A percentile compares a stretch with the other conserved stretches of the same genome.
Conservation (phyloP, 2,888 invertebrate species). For the Gibbula magus region DNA sequence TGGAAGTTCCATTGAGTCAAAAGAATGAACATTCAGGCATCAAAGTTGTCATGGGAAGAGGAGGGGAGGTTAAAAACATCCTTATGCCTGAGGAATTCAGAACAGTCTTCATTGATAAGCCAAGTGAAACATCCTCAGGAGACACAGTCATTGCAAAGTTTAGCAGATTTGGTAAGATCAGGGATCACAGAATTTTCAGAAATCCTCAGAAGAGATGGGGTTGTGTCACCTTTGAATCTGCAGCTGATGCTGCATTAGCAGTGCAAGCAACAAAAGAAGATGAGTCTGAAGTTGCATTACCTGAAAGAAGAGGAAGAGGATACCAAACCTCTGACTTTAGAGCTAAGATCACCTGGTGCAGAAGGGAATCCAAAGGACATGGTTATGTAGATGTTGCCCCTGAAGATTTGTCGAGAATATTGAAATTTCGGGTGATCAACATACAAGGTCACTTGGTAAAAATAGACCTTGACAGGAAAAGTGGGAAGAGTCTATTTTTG, state of each 20-base stretch:
- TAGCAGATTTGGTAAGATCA: slow-evolving; percentile 46
- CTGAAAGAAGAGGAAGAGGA: slow-evolving; percentile 28
- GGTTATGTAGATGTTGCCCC: slow-evolving; percentile 50
- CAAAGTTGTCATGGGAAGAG: slow-evolving; percentile 51
- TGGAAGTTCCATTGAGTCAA: slow-evolving; percentile 27
- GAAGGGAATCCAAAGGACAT: slow-evolving; percentile 51
- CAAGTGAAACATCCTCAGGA: slow-evolving; percentile 28
- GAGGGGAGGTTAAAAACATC: slow-evolving; percentile 48
- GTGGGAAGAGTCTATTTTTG: slow-evolving; percentile 27
- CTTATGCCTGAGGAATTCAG: slow-evolving; percentile 58
- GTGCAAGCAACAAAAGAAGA: slow-evolving; percentile 35
- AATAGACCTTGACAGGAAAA: slow-evolving; percentile 21
- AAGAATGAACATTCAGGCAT: slow-evolving; percentile 33
- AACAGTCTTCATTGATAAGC: slow-evolving; percentile 43
- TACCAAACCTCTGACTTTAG: slow-evolving; percentile 39
- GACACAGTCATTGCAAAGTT: slow-evolving; percentile 37
- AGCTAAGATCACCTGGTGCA: slow-evolving; percentile 52
- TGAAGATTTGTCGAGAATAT: slow-evolving; percentile 33
- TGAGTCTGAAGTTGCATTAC: slow-evolving; percentile 40
- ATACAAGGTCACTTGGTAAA: slow-evolving; percentile 14
- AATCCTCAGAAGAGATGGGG: slow-evolving; percentile 50
- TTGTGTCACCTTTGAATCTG: slow-evolving; percentile 46
- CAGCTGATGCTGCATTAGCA: slow-evolving; percentile 34
- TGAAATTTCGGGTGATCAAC: neutral
- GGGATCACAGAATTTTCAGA: slow-evolving; percentile 36